Evolutionary conservation across 2,113 vertebrate species (phyloP), one percentile per base, ranked within the genome.

Genomic region (Paracanthobrama guichenoti): DNA sequence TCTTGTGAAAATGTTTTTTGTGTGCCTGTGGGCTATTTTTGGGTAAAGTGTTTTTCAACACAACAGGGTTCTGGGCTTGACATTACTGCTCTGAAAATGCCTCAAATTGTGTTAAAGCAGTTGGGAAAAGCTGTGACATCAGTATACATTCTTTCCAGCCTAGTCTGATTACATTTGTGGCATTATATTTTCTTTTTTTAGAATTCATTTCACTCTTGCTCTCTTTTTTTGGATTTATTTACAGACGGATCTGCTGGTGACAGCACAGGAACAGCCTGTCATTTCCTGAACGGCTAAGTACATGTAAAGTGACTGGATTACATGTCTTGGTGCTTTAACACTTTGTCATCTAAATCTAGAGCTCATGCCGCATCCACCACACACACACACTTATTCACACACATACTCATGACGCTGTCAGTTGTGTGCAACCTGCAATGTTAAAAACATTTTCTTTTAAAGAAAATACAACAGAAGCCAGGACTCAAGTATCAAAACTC

Each of bases 261-360:
- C 81, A 83, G 81, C 48, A 9, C 60, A 84, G 72, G 88, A 84
- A 84, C 86, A 80, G 82, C 84, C 79, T 88, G 85, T 84, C 85
- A 84, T 82, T 72, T 87, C 80, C 81, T 75, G 86, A 83, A 35
- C 11, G 50, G 84, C 79, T 89, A 88, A 89, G 86, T 85, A 75
- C 87, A 89, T 82, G 88, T 84, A 84, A 88, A 89, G 86, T 85
- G 86, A 88, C 88, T 88, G 88, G 83, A 79, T 85, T 85, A 89
- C 86, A 88, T 86, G 86, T 84, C 79, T 78, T 84, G 84, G 88
- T 88, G 74, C 74, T 79, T 86, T 88, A 86, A 86, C 83, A 86
- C 85, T 88, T 86, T 88, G 81, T 85, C 85, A 79, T 89, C 84
- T 89, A 85, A 87, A 89, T 87, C 84, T 82, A 66, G 39, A 78